Conservation (phyloP, 2,888 invertebrate species). For the Saturnia japonica region DNA sequence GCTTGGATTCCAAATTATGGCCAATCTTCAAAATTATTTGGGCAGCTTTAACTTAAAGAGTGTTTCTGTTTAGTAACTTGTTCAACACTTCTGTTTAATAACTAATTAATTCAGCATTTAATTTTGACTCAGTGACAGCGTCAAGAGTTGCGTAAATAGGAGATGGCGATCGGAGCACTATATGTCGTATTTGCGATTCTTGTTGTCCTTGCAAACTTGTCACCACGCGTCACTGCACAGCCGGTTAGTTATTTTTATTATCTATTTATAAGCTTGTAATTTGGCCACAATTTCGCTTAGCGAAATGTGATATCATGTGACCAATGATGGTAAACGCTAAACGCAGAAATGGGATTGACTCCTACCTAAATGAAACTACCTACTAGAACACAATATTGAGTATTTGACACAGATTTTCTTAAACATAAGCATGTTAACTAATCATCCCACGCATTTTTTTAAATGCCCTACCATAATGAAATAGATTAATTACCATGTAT, state of each 20-base stretch:
- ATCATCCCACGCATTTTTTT: background rate
- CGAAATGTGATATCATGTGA: background rate
- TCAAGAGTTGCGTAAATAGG: conserved; percentile 25
- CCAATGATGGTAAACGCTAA: background rate
- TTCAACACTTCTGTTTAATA: background rate
- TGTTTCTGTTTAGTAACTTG: background rate
- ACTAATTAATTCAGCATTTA: conserved; percentile 9
- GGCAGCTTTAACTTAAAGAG: background rate
- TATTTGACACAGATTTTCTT: background rate
- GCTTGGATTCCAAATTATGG: too few relatives aligned
- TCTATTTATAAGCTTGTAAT: background rate
- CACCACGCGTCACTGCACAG: conserved; percentile 60
- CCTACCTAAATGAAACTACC: too few relatives aligned
- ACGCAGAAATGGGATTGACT: too few relatives aligned
- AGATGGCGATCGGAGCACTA: conserved; percentile 46
- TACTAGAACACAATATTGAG: too few relatives aligned
- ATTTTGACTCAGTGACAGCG: conserved; percentile 25
- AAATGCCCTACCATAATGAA: background rate
- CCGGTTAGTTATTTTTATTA: conserved; percentile 54
- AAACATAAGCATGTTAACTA: background rate
- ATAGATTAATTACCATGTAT: background rate
- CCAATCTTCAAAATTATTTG: too few relatives aligned
- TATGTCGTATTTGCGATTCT: conserved; percentile 43
- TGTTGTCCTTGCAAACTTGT: conserved; percentile 49
- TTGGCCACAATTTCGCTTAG: background rate